Evolutionary conservation across 2,888 invertebrate genomes (phyloP).

Genomic region (Agapostemon virescens): DNA sequence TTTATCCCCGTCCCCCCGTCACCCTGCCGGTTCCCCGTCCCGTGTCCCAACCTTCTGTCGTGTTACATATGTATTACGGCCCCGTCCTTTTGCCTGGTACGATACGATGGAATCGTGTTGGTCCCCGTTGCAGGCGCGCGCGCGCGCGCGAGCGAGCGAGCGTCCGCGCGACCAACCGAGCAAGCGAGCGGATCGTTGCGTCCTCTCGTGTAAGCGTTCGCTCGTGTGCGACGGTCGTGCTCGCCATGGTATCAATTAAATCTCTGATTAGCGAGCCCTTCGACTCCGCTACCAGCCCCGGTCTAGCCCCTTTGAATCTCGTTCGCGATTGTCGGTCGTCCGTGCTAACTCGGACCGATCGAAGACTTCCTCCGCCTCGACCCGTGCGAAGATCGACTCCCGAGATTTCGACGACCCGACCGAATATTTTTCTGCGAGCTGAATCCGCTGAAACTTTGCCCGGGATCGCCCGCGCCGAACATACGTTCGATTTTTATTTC

Average conservation of each 20-base stretch:
- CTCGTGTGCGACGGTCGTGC: slow-evolving; percentile 70
- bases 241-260: slow-evolving; percentile 76
- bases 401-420: slow-evolving; percentile 42
- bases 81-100: slow-evolving; percentile 69
- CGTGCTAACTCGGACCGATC: slow-evolving; percentile 66
- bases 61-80: slow-evolving; percentile 77
- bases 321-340: slow-evolving; percentile 65
- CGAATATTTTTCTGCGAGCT: slow-evolving; percentile 43
- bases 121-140: slow-evolving; percentile 19
- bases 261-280: slow-evolving; percentile 76
- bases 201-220: slow-evolving; percentile 38
- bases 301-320: slow-evolving; percentile 71
- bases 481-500: not conserved
- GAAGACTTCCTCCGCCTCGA: slow-evolving; percentile 50
- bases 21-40: slow-evolving; percentile 59
- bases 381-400: slow-evolving; percentile 47
- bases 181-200: not conserved
- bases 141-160: not conserved
- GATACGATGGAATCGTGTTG: slow-evolving; percentile 48
- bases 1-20: slow-evolving; percentile 63
- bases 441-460: not conserved
- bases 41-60: slow-evolving; percentile 67
- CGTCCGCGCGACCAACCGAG: no score
- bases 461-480: not conserved
- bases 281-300: slow-evolving; percentile 62